phyloP scores from a whole-genome alignment of 2,888 invertebrate genomes.

The Erpobdella octoculata region DNA sequence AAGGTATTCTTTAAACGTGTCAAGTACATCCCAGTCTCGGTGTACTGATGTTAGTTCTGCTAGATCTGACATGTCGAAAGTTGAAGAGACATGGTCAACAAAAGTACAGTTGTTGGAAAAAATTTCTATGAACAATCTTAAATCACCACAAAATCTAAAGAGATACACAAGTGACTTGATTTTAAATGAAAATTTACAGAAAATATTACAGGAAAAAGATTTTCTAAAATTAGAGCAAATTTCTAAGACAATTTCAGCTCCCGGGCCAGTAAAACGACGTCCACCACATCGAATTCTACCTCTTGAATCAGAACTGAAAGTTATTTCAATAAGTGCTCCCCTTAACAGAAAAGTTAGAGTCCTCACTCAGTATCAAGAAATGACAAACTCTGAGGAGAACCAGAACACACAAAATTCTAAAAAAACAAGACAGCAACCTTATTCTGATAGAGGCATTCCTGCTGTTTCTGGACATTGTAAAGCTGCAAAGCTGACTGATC shows the following conservation, averaged over 20 bases:
- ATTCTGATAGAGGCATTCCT: too few species aligned
- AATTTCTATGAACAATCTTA: neutral
- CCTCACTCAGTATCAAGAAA: too few species aligned
- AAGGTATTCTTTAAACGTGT: too few species aligned
- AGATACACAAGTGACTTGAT: too few species aligned
- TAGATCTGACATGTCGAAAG: neutral
- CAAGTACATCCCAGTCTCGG: neutral
- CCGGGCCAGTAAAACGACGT: neutral
- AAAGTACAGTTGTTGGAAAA: neutral
- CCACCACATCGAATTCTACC: neutral
- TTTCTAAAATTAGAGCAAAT: neutral
- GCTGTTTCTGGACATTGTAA: too few species aligned
- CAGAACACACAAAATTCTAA: too few species aligned
- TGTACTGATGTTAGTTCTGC: neutral
- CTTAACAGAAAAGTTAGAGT: slow-evolving; percentile 3
- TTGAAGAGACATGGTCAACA: neutral
- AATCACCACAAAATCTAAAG: neutral
- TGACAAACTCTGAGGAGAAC: too few species aligned
- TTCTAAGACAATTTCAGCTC: neutral
- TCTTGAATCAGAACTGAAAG: neutral
- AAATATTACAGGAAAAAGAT: too few species aligned
- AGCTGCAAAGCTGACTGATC: too few species aligned
- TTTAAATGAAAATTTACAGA: too few species aligned
- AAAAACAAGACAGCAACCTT: too few species aligned
- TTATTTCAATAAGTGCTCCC: neutral